phyloP scores from a whole-genome alignment of 2,888 invertebrate species.

The Euplagia quadripunctaria region DNA sequence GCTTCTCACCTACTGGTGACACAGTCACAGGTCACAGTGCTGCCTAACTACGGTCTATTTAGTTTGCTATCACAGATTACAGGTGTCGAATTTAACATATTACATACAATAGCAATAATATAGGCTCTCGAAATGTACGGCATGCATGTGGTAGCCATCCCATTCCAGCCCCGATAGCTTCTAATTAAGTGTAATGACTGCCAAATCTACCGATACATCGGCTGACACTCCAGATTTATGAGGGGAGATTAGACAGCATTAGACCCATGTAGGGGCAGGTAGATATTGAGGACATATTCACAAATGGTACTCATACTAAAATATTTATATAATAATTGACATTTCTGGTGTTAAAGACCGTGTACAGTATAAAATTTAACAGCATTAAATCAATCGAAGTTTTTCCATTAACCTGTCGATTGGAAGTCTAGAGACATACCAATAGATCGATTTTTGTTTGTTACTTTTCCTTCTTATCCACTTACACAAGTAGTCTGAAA shows the following conservation, averaged over 20 bases:
- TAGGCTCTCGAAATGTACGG: slow-evolving; percentile 1
- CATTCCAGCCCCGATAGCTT: background rate
- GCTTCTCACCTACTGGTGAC: too few relatives aligned
- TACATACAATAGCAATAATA: background rate
- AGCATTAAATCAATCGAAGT: too few relatives aligned
- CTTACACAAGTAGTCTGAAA: too few relatives aligned
- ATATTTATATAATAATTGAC: too few relatives aligned
- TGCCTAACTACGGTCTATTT: too few relatives aligned
- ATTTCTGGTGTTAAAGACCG: too few relatives aligned
- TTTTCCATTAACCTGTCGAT: too few relatives aligned
- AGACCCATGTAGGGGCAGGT: background rate
- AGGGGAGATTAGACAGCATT: background rate
- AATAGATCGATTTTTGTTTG: too few relatives aligned
- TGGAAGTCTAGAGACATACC: too few relatives aligned
- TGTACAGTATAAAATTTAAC: too few relatives aligned
- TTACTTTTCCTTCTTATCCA: too few relatives aligned
- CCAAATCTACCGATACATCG: slow-evolving; percentile 18
- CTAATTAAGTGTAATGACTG: slow-evolving; percentile 18
- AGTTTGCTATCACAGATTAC: background rate
- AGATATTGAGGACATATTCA: background rate
- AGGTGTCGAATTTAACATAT: background rate
- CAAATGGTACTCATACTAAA: background rate
- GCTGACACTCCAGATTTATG: slow-evolving; percentile 8
- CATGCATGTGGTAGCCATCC: slow-evolving; percentile 1
- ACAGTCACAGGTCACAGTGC: too few relatives aligned